Evolutionary conservation across 1,140 invertebrate genomes (phyloP), one percentile per base, ranked within the genome.

Genomic region (Coelopa frigida): DNA sequence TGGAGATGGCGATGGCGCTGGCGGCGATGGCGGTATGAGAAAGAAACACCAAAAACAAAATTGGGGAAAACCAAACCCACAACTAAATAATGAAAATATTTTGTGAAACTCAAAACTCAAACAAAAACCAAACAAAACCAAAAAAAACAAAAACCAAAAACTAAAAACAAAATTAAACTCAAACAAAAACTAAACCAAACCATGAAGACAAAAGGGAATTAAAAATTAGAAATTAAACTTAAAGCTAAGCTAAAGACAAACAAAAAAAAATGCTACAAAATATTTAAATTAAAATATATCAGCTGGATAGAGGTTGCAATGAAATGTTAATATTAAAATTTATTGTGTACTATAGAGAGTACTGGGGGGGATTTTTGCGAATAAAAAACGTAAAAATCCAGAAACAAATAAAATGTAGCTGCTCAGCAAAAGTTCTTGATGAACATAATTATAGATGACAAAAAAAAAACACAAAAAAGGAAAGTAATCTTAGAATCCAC

Each of bases 271-370:
- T 18, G 14, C 17, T n/a, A 38, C 36, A 38, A 22, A 21, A 38
- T 38, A 18, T 35, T 35, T 35, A 35, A 38, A 38, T 22, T 20
- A 38, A 38, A 38, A 38, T 38, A 38, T 38, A 23, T 38, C 24
- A 38, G 24, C 12, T 38, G 24, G 14, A 21, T 38, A 22, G 24
- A 38, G n/a, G n/a, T n/a, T n/a, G n/a, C n/a, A n/a, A n/a, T n/a
- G n/a, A n/a, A n/a, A n/a, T n/a, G n/a, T n/a, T n/a, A n/a, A n/a
- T n/a, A n/a, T n/a, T n/a, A n/a, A n/a, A n/a, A n/a, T n/a, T n/a
- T n/a, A n/a, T n/a, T n/a, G n/a, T n/a, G n/a, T n/a, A n/a, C n/a
- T n/a, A n/a, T n/a, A n/a, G n/a, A n/a, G n/a, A n/a, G n/a, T n/a
- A n/a, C n/a, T n/a, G n/a, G n/a, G n/a, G n/a, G n/a, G n/a, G n/a